phyloP scores from a whole-genome alignment of 2,113 vertebrate genomes.

The Calidris pugnax region DNA sequence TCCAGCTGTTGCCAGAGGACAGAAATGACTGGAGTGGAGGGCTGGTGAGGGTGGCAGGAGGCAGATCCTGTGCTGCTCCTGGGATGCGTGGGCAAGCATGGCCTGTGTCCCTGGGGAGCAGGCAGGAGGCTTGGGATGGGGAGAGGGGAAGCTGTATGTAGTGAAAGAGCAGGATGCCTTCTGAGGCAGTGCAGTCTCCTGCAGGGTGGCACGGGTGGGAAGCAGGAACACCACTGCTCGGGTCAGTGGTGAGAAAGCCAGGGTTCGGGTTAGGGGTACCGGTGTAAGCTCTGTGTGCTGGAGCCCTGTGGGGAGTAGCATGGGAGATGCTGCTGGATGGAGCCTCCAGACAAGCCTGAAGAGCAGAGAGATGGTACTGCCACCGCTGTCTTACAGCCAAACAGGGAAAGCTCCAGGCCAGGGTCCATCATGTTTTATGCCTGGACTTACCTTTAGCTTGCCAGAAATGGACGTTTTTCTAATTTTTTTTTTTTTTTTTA shows the following conservation, averaged over 20 bases:
- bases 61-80: not conserved
- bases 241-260: not conserved
- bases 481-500: not conserved
- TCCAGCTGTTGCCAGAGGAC: not conserved
- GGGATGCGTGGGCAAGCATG: not conserved
- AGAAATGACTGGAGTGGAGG: not conserved
- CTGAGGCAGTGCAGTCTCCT: not conserved
- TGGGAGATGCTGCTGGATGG: not conserved
- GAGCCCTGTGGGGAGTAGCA: rapidly evolving
- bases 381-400: not conserved
- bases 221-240: not conserved
- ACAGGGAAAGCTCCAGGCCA: not conserved
- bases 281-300: rapidly evolving
- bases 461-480: not conserved
- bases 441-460: not conserved
- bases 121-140: rapidly evolving
- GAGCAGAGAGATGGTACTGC: not conserved
- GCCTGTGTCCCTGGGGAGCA: not conserved
- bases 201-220: not conserved
- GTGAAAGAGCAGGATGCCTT: not conserved
- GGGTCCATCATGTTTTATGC: not conserved
- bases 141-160: not conserved
- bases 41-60: not conserved
- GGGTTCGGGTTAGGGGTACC: not conserved
- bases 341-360: not conserved